Evolutionary conservation across 2,888 invertebrate genomes (phyloP), one percentile per base, ranked within the genome.

Genomic region (Tenthredo scrophulariae): DNA sequence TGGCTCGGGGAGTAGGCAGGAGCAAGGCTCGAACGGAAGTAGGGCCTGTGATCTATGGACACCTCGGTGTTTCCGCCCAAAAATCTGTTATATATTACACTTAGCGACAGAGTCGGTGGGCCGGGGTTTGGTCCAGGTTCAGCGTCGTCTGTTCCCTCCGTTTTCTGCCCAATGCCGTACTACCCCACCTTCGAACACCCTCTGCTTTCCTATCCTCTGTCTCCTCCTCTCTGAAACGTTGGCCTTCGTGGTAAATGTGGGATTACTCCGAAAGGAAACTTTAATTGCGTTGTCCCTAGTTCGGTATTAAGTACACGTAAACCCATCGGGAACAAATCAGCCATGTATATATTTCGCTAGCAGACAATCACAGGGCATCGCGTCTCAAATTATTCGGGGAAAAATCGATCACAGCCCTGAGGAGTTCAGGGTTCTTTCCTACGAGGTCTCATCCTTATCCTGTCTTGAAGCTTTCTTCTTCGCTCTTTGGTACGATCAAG

Each of bases 41-140:
- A 91, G 91, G 91, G 89, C 88, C 89, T 90, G 90, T 92, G 92
- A 92, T 92, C 89, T 91, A 92, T 90, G 91, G 90, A 91, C 91
- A 89, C 90, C 89, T 90, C 89, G 89, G 89, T 88, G 90, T 89
- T 92, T 92, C 92, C 92, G 91, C 89, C 90, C 89, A 92, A 92
- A 92, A 92, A 92, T 92, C 91, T 90, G 91, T 92, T 92, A 92
- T 92, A 92, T 92, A 92, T 92, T 91, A 90, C 91, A 90, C 89
- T 89, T 90, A 91, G 89, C 89, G 88, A 90, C 80, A 89, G 89
- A 88, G 89, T 88, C 88, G 87, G 85, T 88, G 88, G 89, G 88
- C 90, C 88, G 88, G 86, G 85, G 88, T n/a, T 79, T 58, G 46
- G 58, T 62, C 62, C 62, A 62, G 62, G 80, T 62, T 62, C 26